Evolutionary conservation across 2,888 invertebrate species (phyloP).

Genomic region (Allolobophora icterica): DNA sequence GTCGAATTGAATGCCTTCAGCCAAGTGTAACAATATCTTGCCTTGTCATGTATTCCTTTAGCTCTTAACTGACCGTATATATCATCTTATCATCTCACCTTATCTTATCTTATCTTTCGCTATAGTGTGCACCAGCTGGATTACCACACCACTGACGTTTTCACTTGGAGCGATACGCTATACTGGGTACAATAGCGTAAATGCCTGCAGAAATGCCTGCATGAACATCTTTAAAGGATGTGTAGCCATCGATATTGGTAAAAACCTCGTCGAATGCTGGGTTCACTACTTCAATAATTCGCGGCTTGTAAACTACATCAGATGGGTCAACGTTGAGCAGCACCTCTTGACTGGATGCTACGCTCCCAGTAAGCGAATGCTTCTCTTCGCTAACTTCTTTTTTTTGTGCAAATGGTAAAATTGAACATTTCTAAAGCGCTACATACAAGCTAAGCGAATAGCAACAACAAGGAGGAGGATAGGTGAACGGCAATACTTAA

Average conservation of each 20-base stretch:
- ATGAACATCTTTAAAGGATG: background rate
- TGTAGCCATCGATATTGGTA: background rate
- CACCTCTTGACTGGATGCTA: background rate
- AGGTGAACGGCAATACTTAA: no score
- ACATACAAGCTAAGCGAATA: no score
- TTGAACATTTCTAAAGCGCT: no score
- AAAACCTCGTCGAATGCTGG: background rate
- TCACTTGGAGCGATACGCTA: background rate
- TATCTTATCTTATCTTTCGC: background rate
- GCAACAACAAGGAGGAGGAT: no score
- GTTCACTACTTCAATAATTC: background rate
- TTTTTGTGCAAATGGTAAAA: no score
- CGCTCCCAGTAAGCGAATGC: background rate
- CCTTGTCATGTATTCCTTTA: no score
- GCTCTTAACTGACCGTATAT: no score
- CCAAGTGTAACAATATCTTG: no score
- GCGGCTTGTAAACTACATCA: background rate
- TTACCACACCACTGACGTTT: background rate
- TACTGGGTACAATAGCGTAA: background rate
- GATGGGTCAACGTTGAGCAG: background rate
- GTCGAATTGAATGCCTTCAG: no score
- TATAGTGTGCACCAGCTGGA: background rate
- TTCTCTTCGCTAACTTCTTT: no score
- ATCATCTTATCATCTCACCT: no score
- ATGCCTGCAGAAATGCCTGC: background rate